phyloP scores from a whole-genome alignment of 2,113 vertebrate species.

The Astur gentilis region DNA sequence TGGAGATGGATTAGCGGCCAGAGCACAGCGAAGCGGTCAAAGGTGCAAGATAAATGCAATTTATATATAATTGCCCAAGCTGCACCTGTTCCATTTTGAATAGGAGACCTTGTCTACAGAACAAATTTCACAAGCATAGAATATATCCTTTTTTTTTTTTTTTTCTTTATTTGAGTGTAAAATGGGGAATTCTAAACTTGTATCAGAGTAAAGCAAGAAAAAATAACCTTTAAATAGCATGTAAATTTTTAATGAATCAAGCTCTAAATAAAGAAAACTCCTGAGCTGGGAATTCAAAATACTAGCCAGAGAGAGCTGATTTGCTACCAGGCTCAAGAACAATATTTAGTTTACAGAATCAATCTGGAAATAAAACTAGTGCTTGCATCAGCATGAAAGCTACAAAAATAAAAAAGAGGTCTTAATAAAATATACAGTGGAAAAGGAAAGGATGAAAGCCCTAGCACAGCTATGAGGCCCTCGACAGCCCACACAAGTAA shows the following conservation, averaged over 20 bases:
- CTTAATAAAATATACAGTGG: slow-evolving; percentile 63
- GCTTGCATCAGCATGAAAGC: slow-evolving; percentile 64
- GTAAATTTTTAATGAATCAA: slow-evolving; percentile 71
- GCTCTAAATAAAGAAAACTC: slow-evolving; percentile 68
- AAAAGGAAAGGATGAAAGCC: slow-evolving; percentile 62
- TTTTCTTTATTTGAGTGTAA: slow-evolving; percentile 43
- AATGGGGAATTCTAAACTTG: slow-evolving; percentile 52
- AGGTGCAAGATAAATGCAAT: slow-evolving; percentile 66
- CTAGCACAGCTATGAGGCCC: slow-evolving; percentile 46
- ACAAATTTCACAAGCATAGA: slow-evolving; percentile 6
- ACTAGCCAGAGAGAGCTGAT: slow-evolving; percentile 53
- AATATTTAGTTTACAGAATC: slow-evolving; percentile 70
- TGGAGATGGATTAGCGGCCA: slow-evolving; percentile 46
- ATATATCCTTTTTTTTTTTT: background rate
- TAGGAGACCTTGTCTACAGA: slow-evolving; percentile 22
- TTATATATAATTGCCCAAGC: slow-evolving; percentile 56
- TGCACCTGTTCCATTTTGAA: slow-evolving; percentile 61
- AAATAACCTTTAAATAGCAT: slow-evolving; percentile 63
- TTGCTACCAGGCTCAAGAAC: slow-evolving; percentile 64
- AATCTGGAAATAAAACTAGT: slow-evolving; percentile 66
- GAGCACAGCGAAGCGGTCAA: slow-evolving; percentile 38
- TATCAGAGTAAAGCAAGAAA: slow-evolving; percentile 50
- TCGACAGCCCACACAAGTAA: slow-evolving; percentile 45
- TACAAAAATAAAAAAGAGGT: slow-evolving; percentile 60
- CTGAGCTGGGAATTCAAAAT: slow-evolving; percentile 64